Evolutionary conservation across 2,888 invertebrate species (phyloP), one percentile per base, ranked within the genome.

Genomic region (Rhimphoctona megacephalus): DNA sequence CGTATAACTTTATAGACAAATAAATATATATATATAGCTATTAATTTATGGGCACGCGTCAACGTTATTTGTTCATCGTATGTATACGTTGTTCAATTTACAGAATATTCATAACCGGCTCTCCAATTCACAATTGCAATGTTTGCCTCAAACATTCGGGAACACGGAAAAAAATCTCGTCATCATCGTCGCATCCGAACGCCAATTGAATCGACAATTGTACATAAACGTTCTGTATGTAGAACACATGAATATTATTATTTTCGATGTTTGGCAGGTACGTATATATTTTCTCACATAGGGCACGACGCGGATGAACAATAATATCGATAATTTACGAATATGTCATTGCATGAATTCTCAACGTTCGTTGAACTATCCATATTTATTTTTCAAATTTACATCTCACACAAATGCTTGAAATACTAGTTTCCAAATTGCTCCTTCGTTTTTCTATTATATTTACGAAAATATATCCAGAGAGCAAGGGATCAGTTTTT

Each of bases 21-120:
- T 46, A 25, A 43, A 72, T 72, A 46, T 46, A 52, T 78, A 72
- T 86, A 87, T 87, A 83, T 77, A 81, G 57, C 85, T 87, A 90
- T 90, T 89, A 89, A 90, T 90, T 90, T 89, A 88, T 87, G 88
- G 87, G 88, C 90, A 90, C 87, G 89, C 88, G 87, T 88, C 90
- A 86, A 88, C 89, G 87, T 90, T 69, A 69, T 79, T 90, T 90
- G 88, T 88, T 89, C 84, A 84, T 87, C 87, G 89, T 52, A 36
- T 67, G 25, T 54, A 49, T 39, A 39, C n/a, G 30, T 85, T 89
- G 88, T 88, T 88, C 83, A 87, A 89, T 89, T 88, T 90, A 83
- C 87, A 85, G 89, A 90, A 90, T 90, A 90, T 90, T 90, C 90
- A 90, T 90, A 88, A 90, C 81, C 76, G 54, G 33, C 49, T n/a